Evolutionary conservation across 2,888 invertebrate species (phyloP).

Genomic region (Hydrotaea diabolus): DNA sequence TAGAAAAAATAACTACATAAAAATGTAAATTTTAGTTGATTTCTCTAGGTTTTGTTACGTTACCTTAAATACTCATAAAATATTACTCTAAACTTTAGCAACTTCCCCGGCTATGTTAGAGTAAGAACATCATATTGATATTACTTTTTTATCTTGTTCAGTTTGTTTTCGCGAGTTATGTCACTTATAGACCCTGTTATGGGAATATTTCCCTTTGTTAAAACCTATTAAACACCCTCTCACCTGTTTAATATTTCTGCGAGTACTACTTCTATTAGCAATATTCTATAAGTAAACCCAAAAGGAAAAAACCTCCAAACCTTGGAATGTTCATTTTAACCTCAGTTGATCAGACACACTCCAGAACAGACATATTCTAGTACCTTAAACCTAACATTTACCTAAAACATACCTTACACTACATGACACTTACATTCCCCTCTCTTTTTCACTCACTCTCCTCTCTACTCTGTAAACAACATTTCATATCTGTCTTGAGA

Average conservation of each 20-base stretch:
- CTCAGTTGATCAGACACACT: slow-evolving; percentile 3
- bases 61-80: neutral
- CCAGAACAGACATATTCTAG: slow-evolving; percentile 36
- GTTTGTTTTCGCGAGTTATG: neutral
- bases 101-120: slow-evolving; percentile 81
- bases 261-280: slow-evolving; percentile 73
- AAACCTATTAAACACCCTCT: no score
- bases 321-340: slow-evolving; percentile 19
- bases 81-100: slow-evolving; percentile 78
- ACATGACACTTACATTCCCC: neutral
- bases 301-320: neutral
- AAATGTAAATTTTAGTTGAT: neutral
- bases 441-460: neutral
- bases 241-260: slow-evolving; percentile 9
- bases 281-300: slow-evolving; percentile 65
- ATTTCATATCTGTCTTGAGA: slow-evolving; percentile 48
- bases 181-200: neutral
- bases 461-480: slow-evolving; percentile 26
- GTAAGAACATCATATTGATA: slow-evolving; percentile 71
- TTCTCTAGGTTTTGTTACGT: neutral
- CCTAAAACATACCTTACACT: slow-evolving; percentile 40
- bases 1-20: neutral
- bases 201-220: no score
- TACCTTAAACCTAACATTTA: slow-evolving; percentile 60
- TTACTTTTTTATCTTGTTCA: slow-evolving; percentile 7